Evolutionary conservation across 2,888 invertebrate genomes (phyloP).

Genomic region (Heliothis peltigera): DNA sequence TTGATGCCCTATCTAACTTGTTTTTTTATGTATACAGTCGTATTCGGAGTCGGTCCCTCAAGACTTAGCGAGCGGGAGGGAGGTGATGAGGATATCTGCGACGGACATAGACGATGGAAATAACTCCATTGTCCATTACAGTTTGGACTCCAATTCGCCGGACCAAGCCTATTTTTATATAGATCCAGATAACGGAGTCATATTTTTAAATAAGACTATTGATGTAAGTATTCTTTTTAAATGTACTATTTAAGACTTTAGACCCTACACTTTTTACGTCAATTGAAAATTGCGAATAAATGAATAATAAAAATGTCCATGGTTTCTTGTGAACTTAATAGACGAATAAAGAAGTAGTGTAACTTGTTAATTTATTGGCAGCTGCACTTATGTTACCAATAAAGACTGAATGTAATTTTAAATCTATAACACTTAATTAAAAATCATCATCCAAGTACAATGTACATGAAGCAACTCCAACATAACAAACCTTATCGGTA

Average conservation of each 20-base stretch:
- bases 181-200: conserved; percentile 95
- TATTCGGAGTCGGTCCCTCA: conserved; percentile 94
- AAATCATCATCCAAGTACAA: conserved; percentile 21
- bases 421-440: background rate
- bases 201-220: conserved; percentile 92
- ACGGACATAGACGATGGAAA: conserved; percentile 97
- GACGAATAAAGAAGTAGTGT: too few species aligned
- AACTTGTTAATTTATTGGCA: too few species aligned
- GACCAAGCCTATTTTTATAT: conserved; percentile 94
- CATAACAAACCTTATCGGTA: conserved; percentile 41
- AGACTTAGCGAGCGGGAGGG: conserved; percentile 92
- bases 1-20: conserved; percentile 50
- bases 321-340: too few species aligned
- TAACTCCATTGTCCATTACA: conserved; percentile 96
- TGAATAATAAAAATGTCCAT: too few species aligned
- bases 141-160: conserved; percentile 85
- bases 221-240: conserved; percentile 87
- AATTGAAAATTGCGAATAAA: too few species aligned
- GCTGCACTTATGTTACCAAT: background rate
- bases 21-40: conserved; percentile 75
- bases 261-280: too few species aligned
- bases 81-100: conserved; percentile 97
- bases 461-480: conserved; percentile 15
- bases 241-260: conserved; percentile 3
- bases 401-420: background rate